Evolutionary conservation across 2,797 vertebrate genomes (phyloP).

Genomic region (Mormyrus hasselquistii): DNA sequence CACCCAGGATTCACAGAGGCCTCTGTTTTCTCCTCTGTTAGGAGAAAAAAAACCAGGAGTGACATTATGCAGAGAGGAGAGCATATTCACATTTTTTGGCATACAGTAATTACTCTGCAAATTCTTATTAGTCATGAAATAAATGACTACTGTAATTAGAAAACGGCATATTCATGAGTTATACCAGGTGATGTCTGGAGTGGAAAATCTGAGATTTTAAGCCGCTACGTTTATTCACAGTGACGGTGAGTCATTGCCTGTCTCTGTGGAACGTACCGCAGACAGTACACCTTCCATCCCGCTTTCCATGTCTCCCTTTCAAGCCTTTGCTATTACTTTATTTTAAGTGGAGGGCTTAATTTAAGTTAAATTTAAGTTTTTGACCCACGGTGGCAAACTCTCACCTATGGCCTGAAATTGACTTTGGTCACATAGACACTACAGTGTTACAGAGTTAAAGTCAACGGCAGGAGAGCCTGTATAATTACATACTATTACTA

Average conservation of each 20-base stretch:
- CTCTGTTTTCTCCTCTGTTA: background rate
- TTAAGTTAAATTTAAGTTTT: no score
- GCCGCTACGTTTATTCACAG: background rate
- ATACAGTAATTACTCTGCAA: background rate
- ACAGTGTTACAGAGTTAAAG: background rate
- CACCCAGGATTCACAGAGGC: background rate
- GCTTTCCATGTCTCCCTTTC: background rate
- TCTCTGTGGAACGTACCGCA: background rate
- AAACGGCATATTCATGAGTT: background rate
- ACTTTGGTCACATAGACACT: background rate
- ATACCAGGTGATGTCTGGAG: background rate
- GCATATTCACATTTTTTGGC: background rate
- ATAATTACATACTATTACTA: background rate
- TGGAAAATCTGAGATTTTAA: background rate
- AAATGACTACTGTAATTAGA: background rate
- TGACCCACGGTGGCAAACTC: background rate
- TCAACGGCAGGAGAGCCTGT: background rate
- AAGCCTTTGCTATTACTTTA: background rate
- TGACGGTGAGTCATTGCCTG: background rate
- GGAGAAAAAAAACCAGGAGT: background rate
- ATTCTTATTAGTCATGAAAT: slow-evolving; percentile 3
- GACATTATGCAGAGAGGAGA: background rate
- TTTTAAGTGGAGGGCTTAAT: background rate
- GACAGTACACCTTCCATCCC: background rate
- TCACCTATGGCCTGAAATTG: background rate